Evolutionary conservation across 1,140 invertebrate genomes (phyloP).

Genomic region (Lepidurus packardi): DNA sequence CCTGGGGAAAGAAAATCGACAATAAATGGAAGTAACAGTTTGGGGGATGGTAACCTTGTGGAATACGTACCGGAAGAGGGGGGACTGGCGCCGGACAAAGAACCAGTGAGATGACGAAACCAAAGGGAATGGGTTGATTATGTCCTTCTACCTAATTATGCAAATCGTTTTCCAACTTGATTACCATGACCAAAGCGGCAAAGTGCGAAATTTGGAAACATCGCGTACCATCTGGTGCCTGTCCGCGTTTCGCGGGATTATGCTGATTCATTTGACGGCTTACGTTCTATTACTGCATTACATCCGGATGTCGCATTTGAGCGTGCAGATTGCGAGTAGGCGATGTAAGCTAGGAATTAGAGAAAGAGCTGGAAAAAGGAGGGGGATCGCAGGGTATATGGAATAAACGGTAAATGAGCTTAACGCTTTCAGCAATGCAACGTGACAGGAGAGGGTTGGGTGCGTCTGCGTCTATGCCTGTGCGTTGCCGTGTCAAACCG

Average conservation of each 20-base stretch:
- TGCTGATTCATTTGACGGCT: not conserved
- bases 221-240: not conserved
- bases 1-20: not conserved
- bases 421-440: no score
- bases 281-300: not conserved
- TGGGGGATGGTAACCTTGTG: not conserved
- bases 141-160: not conserved
- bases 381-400: no score
- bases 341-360: no score
- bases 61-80: constrained; percentile 10
- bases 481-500: no score
- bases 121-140: not conserved
- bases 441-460: no score
- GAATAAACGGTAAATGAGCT: no score
- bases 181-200: not conserved
- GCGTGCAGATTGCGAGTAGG: no score
- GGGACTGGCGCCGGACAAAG: not conserved
- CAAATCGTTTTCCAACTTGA: not conserved
- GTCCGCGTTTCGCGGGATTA: not conserved
- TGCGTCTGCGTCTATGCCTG: no score
- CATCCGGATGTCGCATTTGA: no score
- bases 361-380: no score
- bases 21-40: not conserved
- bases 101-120: not conserved
- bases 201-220: no score